These are phyloP conservation scores for Himantopus leucocephalus DNA, from an alignment of 2,113 vertebrate genomes.

Conservation along the genomic window DNA sequence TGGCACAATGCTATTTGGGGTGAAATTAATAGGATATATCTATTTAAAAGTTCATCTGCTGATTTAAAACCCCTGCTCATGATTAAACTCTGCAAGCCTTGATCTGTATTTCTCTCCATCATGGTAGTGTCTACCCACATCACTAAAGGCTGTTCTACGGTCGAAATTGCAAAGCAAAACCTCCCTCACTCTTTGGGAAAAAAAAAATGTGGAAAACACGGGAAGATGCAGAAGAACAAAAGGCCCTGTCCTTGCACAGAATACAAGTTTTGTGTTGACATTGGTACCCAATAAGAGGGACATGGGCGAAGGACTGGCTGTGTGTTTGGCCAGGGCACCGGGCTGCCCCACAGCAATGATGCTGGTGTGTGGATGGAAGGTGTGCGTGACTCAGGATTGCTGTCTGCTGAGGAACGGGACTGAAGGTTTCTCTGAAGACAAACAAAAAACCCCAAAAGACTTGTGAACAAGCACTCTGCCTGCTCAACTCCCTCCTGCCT, in stretches of 20 bases:
- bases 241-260: neutral
- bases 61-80: neutral
- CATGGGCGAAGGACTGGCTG: neutral
- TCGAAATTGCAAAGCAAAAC: neutral
- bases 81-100: neutral
- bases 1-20: neutral
- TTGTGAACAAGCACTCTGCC: neutral
- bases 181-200: neutral
- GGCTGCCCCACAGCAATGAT: neutral
- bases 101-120: neutral
- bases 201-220: neutral
- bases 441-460: neutral
- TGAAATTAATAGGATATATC: neutral
- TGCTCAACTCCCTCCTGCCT: neutral
- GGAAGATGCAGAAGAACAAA: neutral
- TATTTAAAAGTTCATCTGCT: neutral
- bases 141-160: neutral
- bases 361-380: neutral
- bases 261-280: neutral
- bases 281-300: fast-evolving
- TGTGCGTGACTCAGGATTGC: neutral
- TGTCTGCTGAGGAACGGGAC: neutral
- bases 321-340: neutral
- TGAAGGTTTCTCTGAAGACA: neutral
- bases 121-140: neutral